Evolutionary conservation across 2,888 invertebrate species (phyloP).

Genomic region (Sycophila texana): DNA sequence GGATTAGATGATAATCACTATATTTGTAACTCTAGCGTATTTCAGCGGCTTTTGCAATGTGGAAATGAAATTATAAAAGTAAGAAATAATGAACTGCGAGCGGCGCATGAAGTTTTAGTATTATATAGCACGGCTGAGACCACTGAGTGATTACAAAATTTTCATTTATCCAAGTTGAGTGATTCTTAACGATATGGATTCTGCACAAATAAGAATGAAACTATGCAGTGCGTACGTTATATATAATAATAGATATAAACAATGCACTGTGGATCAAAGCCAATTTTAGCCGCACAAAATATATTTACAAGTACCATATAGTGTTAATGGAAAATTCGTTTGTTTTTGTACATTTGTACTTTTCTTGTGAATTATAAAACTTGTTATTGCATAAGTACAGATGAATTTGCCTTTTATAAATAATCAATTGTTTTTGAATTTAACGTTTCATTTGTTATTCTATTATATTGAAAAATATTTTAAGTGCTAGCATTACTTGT

Average conservation of each 20-base stretch:
- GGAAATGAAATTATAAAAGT: slow-evolving; percentile 54
- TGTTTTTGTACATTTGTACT: slow-evolving; percentile 40
- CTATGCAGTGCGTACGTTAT: slow-evolving; percentile 38
- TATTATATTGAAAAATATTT: slow-evolving; percentile 31
- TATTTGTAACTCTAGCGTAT: slow-evolving; percentile 62
- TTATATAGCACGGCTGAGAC: slow-evolving; percentile 28
- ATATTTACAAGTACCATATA: slow-evolving; percentile 47
- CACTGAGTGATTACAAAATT: slow-evolving; percentile 40
- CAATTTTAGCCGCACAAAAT: slow-evolving; percentile 54
- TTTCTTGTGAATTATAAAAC: slow-evolving; percentile 36
- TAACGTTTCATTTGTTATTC: slow-evolving; percentile 31
- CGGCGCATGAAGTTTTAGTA: slow-evolving; percentile 30
- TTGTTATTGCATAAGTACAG: slow-evolving; percentile 37
- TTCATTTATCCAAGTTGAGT: slow-evolving; percentile 7
- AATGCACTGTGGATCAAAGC: slow-evolving; percentile 54
- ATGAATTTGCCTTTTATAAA: slow-evolving; percentile 38
- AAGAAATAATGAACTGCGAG: slow-evolving; percentile 10
- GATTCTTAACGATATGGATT: slow-evolving; percentile 37
- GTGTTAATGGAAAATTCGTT: slow-evolving; percentile 34
- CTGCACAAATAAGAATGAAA: slow-evolving; percentile 41
- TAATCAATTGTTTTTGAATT: slow-evolving; percentile 25
- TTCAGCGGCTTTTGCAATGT: slow-evolving; percentile 66
- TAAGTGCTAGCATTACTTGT: slow-evolving; percentile 20
- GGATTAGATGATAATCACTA: slow-evolving; percentile 46
- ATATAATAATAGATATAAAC: slow-evolving; percentile 48